phyloP scores from a whole-genome alignment of 1,140 invertebrate genomes.

The Chelonus insularis region DNA sequence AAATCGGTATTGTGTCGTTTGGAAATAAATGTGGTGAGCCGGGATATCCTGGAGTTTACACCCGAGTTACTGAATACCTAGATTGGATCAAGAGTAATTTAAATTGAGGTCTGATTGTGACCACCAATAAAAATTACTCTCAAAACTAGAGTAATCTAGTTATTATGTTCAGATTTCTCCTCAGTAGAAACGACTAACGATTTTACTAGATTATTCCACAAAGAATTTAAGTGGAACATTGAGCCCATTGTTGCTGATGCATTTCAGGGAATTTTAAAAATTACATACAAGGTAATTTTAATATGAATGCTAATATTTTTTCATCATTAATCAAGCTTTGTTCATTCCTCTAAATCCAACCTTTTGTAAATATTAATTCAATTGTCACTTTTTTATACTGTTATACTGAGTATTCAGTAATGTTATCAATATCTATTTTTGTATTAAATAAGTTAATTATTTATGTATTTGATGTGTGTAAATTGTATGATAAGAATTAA shows the following conservation, averaged over 20 bases:
- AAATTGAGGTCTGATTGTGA: conserved; percentile 22
- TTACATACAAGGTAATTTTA: not conserved
- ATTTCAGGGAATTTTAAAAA: conserved; percentile 11
- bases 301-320: not conserved
- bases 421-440: not conserved
- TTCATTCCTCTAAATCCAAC: not conserved
- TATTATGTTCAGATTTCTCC: not conserved
- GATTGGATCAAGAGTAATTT: conserved; percentile 65
- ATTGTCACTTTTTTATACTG: not conserved
- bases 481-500: conserved; percentile 2
- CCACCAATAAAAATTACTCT: not conserved
- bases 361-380: not conserved
- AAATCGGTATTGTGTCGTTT: conserved; percentile 89
- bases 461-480: not conserved
- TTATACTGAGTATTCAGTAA: not conserved
- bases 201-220: not conserved
- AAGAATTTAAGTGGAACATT: conserved; percentile 6
- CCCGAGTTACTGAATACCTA: conserved; percentile 65
- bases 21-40: conserved; percentile 90
- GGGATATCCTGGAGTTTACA: conserved; percentile 82
- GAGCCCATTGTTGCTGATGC: conserved; percentile 1
- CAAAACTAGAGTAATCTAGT: not conserved
- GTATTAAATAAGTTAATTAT: not conserved
- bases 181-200: conserved; percentile 3
- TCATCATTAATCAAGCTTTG: not conserved